Evolutionary conservation across 2,797 vertebrate species (phyloP), one percentile per base, ranked within the genome.

Genomic region (Salarias fasciatus): DNA sequence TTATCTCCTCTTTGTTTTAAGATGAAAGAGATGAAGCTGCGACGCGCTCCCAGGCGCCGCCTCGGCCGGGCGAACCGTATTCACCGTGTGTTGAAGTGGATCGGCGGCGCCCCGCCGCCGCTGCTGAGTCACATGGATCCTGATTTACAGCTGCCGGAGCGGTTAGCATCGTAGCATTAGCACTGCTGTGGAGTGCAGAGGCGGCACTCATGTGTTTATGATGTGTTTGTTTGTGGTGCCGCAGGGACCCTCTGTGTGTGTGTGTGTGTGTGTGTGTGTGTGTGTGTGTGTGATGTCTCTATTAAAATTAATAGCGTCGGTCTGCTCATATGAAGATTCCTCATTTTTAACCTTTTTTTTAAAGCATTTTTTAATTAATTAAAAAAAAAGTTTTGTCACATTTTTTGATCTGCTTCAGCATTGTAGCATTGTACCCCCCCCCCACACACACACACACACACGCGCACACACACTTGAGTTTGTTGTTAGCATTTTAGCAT

Each of bases 231-330:
- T 87, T 88, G 82, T 71, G 73, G 84, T 83, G 80, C 85, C 76
- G 69, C 59, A 41, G 84, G 82, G 86, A 84, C 69, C 60, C n/a
- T n/a, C n/a, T n/a, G n/a, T n/a, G n/a, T n/a, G n/a, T n/a, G n/a
- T n/a, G n/a, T n/a, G n/a, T n/a, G n/a, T n/a, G n/a, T n/a, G n/a
- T n/a, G n/a, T n/a, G n/a, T n/a, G n/a, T n/a, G n/a, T n/a, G n/a
- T 24, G 18, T 24, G 18, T 24, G 18, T 24, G 18, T 24, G 18
- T 24, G 18, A 87, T 85, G 84, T 86, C 81, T 86, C 83, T 88
- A 85, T 91, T 91, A 83, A 88, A 89, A 85, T 85, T 56, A 87
- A 88, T 88, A 83, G 63, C 77, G 85, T 88, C 79, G 70, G 84
- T 67, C 82, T 80, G 83, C 72, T 74, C 55, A 79, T 82, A 86